Percentiles rank a stretch among this genome's conserved stretches.
These are phyloP conservation scores for Entosphenus tridentatus DNA, from an alignment of 2,113 vertebrate genomes.

Conservation along the genomic window DNA sequence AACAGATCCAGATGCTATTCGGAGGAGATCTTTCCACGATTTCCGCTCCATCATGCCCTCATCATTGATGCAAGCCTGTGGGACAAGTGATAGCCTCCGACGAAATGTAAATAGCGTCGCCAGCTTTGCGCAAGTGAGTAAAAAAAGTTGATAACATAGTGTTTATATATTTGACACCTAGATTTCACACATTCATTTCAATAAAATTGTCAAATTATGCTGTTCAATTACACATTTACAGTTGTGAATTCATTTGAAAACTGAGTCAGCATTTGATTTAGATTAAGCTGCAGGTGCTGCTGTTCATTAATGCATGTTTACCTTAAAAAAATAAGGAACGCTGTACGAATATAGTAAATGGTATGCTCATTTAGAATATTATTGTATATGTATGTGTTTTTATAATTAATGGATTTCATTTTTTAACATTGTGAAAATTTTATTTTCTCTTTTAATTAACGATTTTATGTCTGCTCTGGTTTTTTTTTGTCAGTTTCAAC, in stretches of 20 bases:
- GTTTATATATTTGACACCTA: background rate
- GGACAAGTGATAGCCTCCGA: constrained; percentile 3
- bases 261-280: background rate
- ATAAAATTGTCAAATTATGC: background rate
- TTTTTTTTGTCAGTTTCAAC: background rate
- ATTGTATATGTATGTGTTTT: background rate
- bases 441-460: background rate
- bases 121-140: background rate
- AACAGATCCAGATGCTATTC: background rate
- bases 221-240: background rate
- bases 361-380: background rate
- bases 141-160: background rate
- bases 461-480: background rate
- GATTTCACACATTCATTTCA: background rate
- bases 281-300: background rate
- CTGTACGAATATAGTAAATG: background rate
- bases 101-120: constrained; percentile 5
- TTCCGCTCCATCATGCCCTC: constrained; percentile 5
- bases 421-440: background rate
- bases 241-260: background rate
- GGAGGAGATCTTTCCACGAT: constrained; percentile 6
- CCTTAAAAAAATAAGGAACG: background rate
- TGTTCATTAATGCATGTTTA: background rate
- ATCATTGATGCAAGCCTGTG: background rate
- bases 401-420: background rate